These are phyloP conservation scores for Lochmaea crataegi DNA, from an alignment of 2,888 invertebrate species.

Conservation along the genomic window DNA sequence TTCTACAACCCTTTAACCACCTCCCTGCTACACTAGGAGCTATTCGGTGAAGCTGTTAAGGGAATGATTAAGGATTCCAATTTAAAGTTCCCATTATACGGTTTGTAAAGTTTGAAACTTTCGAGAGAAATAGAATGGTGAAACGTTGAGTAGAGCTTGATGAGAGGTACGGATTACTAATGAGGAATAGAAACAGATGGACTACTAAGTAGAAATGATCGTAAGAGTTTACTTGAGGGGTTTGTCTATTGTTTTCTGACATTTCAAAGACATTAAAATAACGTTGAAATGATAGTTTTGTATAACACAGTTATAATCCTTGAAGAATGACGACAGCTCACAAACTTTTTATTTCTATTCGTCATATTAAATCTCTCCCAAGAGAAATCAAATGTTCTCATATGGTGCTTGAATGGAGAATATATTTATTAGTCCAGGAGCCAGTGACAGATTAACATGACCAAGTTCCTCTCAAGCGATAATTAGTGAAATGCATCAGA, in stretches of 20 bases:
- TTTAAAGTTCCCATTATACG: slow-evolving; percentile 35
- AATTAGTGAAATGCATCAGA: too few relatives aligned
- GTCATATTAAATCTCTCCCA: too few relatives aligned
- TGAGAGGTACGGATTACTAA: slow-evolving; percentile 30
- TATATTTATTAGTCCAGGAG: too few relatives aligned
- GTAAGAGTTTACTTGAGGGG: neutral
- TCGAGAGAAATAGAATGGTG: slow-evolving; percentile 26
- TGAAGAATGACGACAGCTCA: too few relatives aligned
- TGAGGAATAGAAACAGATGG: slow-evolving; percentile 19
- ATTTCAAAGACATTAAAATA: neutral
- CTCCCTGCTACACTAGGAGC: neutral
- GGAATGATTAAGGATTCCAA: slow-evolving; percentile 34
- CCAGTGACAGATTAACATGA: too few relatives aligned
- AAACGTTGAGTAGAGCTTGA: slow-evolving; percentile 22
- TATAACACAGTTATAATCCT: too few relatives aligned
- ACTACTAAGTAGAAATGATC: neutral
- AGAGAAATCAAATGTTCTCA: too few relatives aligned
- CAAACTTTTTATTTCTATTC: too few relatives aligned
- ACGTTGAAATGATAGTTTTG: too few relatives aligned
- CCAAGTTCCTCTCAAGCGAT: too few relatives aligned
- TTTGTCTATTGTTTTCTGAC: neutral
- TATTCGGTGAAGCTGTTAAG: slow-evolving; percentile 23
- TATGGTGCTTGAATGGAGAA: too few relatives aligned
- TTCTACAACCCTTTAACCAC: neutral
- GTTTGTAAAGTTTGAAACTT: slow-evolving; percentile 30